Percentiles rank a stretch among this genome's conserved stretches.
Conservation (phyloP, 2,797 vertebrate genomes). For the Eulemur albifrons region DNA sequence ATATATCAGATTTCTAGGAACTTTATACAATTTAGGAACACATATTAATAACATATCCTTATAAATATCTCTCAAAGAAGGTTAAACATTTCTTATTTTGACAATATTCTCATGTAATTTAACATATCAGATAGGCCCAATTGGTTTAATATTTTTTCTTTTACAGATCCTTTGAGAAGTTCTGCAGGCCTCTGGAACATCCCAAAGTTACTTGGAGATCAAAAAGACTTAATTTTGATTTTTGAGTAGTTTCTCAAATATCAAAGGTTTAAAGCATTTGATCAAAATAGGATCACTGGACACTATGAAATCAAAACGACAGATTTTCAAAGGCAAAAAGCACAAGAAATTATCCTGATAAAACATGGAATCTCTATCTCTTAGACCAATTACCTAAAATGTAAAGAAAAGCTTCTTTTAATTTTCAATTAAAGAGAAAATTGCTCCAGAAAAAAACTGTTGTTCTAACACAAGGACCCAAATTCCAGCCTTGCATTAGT, state of each 20-base stretch:
- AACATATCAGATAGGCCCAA: neutral
- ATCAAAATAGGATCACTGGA: neutral
- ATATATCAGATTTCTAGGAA: neutral
- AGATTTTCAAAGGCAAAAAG: neutral
- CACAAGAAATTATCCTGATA: neutral
- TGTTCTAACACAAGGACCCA: neutral
- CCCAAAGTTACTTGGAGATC: neutral
- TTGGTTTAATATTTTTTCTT: neutral
- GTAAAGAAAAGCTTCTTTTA: neutral
- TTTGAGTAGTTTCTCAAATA: neutral
- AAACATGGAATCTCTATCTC: neutral
- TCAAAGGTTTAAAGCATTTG: neutral
- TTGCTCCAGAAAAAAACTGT: neutral
- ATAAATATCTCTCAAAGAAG: neutral
- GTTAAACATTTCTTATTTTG: neutral
- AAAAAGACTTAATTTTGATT: neutral
- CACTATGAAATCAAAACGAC: neutral
- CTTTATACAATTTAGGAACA: neutral
- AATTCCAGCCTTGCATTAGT: neutral
- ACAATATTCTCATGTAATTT: neutral
- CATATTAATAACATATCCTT: neutral
- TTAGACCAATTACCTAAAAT: neutral
- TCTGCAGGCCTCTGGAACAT: neutral
- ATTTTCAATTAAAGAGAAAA: neutral
- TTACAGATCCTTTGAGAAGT: neutral